These are phyloP conservation scores for Platysteira castanea DNA, from an alignment of 2,113 vertebrate genomes.

Conservation along the genomic window DNA sequence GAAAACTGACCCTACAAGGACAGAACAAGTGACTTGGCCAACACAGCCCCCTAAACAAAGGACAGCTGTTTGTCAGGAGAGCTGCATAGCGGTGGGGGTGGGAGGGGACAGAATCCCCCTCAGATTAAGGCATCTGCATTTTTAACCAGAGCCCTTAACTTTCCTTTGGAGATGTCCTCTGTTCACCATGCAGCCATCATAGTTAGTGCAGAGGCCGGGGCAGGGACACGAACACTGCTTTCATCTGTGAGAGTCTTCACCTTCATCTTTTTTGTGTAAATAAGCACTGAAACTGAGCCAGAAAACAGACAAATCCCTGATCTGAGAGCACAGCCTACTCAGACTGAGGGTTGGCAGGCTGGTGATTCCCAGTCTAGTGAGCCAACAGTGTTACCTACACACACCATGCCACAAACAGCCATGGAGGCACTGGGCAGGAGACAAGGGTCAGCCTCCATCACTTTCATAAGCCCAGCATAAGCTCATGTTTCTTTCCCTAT, in stretches of 20 bases:
- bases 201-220: neutral
- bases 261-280: neutral
- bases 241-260: neutral
- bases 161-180: neutral
- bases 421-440: neutral
- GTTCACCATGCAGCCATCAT: neutral
- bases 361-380: fast-evolving
- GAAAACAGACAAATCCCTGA: neutral
- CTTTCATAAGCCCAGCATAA: neutral
- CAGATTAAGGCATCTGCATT: neutral
- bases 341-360: neutral
- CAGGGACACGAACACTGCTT: neutral
- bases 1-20: neutral
- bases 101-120: neutral
- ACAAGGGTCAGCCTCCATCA: neutral
- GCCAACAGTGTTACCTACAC: fast-evolving
- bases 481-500: fast-evolving
- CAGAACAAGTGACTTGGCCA: neutral
- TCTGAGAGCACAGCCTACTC: neutral
- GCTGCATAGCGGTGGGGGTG: fast-evolving
- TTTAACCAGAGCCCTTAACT: fast-evolving
- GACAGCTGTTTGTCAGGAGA: neutral
- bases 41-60: neutral
- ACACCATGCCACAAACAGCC: fast-evolving
- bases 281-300: neutral